Conservation (phyloP, 35 echinoderm and acorn worm genomes). For the Anneissia japonica region DNA sequence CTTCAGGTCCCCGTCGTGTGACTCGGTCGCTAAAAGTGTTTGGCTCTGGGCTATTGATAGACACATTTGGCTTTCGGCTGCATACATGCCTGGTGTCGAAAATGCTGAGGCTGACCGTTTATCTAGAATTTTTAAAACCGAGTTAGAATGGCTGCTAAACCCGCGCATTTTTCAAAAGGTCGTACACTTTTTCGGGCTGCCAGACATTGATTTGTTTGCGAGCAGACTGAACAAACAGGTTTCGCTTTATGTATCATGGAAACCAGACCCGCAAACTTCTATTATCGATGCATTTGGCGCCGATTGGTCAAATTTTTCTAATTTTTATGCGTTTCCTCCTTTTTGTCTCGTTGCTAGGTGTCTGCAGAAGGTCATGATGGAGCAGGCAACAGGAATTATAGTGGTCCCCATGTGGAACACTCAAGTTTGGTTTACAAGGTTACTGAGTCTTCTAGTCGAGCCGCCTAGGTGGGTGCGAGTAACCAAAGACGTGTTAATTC, state of each 20-base stretch:
- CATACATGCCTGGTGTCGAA: not conserved
- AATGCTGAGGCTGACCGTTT: conserved; percentile 31
- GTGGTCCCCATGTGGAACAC: too few species aligned
- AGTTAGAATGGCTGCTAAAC: conserved; percentile 39
- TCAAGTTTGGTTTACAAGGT: too few species aligned
- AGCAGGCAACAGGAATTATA: too few species aligned
- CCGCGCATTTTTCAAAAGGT: not conserved
- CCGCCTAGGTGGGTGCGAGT: not conserved
- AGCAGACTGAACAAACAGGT: not conserved
- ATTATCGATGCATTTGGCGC: not conserved
- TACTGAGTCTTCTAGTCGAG: not conserved
- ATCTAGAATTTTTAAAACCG: conserved; percentile 8
- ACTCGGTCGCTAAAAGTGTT: too few species aligned
- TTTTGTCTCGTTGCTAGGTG: not conserved
- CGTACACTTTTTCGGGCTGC: not conserved
- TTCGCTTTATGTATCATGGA: not conserved
- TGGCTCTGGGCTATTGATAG: too few species aligned
- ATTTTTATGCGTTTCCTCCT: not conserved
- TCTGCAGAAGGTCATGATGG: too few species aligned
- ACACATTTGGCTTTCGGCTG: too few species aligned
- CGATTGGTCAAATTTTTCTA: not conserved
- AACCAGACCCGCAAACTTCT: not conserved
- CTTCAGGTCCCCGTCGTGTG: not conserved
- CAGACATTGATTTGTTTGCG: not conserved
- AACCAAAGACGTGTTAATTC: not conserved